These are phyloP conservation scores for Plecotus auritus DNA, from an alignment of 2,113 vertebrate species.

Conservation along the genomic window DNA sequence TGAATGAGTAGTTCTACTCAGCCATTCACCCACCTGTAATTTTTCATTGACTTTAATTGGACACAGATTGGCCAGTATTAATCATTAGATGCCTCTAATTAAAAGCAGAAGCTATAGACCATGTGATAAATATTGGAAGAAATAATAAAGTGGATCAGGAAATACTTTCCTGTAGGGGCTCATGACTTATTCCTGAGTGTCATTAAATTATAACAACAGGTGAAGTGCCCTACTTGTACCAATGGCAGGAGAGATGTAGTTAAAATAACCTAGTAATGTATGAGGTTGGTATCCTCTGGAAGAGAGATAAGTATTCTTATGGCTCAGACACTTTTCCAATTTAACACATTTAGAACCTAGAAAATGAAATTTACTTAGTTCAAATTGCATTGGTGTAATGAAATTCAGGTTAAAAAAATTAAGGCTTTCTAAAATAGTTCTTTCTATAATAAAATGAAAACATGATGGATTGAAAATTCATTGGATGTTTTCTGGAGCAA, in stretches of 20 bases:
- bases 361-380: conserved; percentile 75
- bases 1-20: conserved; percentile 75
- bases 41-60: conserved; percentile 79
- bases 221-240: conserved; percentile 72
- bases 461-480: conserved; percentile 36
- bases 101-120: conserved; percentile 81
- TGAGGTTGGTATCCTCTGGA: conserved; percentile 66
- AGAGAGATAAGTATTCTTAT: conserved; percentile 23
- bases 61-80: conserved; percentile 81
- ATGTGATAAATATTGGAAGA: conserved; percentile 80
- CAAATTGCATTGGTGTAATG: conserved; percentile 61
- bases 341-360: conserved; percentile 76
- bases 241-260: conserved; percentile 65
- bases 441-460: conserved; percentile 49
- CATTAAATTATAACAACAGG: conserved; percentile 77
- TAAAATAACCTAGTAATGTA: conserved; percentile 78
- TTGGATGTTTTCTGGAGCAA: conserved; percentile 36
- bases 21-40: conserved; percentile 74
- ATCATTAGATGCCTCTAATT: conserved; percentile 82
- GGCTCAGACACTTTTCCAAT: conserved; percentile 73
- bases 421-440: conserved; percentile 31
- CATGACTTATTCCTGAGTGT: conserved; percentile 72
- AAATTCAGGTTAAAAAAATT: conserved; percentile 68
- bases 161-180: conserved; percentile 73
- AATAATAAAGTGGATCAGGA: conserved; percentile 80